Evolutionary conservation across 2,113 vertebrate species (phyloP).

Genomic region (Corythornis cristatus): DNA sequence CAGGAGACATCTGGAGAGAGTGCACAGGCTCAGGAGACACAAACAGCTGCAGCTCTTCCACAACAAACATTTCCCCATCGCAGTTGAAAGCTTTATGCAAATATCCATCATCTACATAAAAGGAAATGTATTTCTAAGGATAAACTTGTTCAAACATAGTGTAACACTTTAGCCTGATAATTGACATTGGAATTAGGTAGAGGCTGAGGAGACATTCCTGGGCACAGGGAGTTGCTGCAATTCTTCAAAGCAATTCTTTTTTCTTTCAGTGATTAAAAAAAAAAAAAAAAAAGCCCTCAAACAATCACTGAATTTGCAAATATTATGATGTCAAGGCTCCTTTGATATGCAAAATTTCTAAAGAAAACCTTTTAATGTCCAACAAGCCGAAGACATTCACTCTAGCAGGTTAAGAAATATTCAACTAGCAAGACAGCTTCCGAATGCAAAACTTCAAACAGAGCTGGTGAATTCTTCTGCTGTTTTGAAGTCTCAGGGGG

Average conservation of each 20-base stretch:
- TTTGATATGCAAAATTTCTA: constrained; percentile 27
- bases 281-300: background rate
- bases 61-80: constrained; percentile 76
- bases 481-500: background rate
- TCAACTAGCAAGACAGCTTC: background rate
- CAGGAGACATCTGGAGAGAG: constrained; percentile 72
- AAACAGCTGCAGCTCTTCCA: constrained; percentile 80
- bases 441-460: background rate
- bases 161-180: background rate
- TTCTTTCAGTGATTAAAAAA: background rate
- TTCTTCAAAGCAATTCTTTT: constrained; percentile 10
- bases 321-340: background rate
- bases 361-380: background rate
- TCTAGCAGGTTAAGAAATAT: background rate
- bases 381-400: background rate
- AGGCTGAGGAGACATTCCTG: background rate
- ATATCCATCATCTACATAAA: constrained; percentile 76
- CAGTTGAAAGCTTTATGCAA: constrained; percentile 82
- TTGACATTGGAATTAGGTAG: background rate
- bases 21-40: constrained; percentile 57
- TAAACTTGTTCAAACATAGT: background rate
- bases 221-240: background rate
- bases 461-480: background rate
- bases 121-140: background rate
- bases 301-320: constrained; percentile 4